Conservation (phyloP, 2,797 vertebrate genomes). For the Muscicapa striata region DNA sequence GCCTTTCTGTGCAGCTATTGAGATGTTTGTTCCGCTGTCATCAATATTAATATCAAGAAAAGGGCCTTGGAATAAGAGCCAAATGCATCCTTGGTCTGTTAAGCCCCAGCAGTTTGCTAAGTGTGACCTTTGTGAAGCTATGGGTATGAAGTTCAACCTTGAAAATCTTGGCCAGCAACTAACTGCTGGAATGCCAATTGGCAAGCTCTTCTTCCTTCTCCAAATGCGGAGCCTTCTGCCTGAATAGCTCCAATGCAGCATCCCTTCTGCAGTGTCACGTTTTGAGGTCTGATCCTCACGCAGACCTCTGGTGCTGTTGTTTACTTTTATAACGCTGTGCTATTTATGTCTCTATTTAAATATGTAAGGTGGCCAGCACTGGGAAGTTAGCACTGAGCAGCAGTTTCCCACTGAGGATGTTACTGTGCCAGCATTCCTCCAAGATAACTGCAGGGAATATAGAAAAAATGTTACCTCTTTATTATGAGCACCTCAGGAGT, state of each 20-base stretch:
- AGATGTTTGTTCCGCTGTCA: neutral
- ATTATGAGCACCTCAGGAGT: neutral
- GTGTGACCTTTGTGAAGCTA: conserved; percentile 9
- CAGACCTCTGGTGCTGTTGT: neutral
- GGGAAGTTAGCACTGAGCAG: neutral
- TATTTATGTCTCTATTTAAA: neutral
- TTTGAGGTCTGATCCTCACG: neutral
- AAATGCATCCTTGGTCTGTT: neutral
- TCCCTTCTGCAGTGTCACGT: neutral
- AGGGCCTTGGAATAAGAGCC: neutral
- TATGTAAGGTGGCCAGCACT: neutral
- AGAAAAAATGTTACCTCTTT: neutral
- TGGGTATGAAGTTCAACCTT: neutral
- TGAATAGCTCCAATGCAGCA: neutral
- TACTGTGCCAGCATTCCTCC: neutral
- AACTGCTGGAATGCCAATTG: neutral
- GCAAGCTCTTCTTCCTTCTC: neutral
- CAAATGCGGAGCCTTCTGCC: neutral
- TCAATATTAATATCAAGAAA: neutral
- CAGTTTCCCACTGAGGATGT: neutral
- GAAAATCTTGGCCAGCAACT: neutral
- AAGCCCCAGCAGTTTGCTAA: conserved; percentile 10
- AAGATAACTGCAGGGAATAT: neutral
- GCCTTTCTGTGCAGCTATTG: conserved; percentile 8
- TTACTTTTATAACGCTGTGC: neutral